Evolutionary conservation across 2,888 invertebrate species (phyloP).

Genomic region (Drosophila anomelani): DNA sequence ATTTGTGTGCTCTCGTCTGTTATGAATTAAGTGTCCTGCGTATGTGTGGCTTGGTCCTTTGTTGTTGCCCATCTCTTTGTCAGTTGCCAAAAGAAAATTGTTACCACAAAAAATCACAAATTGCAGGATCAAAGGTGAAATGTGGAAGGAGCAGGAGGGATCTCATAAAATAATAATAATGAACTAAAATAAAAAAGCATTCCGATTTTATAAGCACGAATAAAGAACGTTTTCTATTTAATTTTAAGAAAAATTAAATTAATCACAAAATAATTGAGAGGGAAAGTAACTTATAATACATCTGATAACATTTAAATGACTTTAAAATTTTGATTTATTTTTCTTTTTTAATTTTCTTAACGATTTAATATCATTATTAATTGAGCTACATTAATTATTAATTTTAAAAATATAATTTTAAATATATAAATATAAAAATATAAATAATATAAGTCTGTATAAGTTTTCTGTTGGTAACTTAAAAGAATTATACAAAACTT

Average conservation of each 20-base stretch:
- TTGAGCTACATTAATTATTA: no score
- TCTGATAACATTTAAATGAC: not conserved
- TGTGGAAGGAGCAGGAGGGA: slow-evolving; percentile 1
- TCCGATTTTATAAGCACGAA: not conserved
- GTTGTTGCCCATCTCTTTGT: slow-evolving; percentile 41
- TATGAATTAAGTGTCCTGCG: slow-evolving; percentile 51
- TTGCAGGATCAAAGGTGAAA: slow-evolving; percentile 35
- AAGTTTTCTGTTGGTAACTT: no score
- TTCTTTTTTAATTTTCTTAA: no score
- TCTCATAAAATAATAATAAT: slow-evolving; percentile 8
- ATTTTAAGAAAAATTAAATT: not conserved
- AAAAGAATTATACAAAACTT: no score
- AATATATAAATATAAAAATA: no score
- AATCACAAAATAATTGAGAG: not conserved
- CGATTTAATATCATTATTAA: no score
- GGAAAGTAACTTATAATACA: not conserved
- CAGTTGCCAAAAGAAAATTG: slow-evolving; percentile 19
- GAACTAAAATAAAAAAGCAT: not conserved
- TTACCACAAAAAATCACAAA: slow-evolving; percentile 32
- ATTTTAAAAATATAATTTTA: no score
- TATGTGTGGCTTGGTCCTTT: slow-evolving; percentile 20
- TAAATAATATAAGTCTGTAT: no score
- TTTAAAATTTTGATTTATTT: not conserved
- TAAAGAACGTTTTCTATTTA: not conserved
- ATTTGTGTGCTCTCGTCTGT: slow-evolving; percentile 49